Base-by-base conservation (phyloP, 2,888 invertebrate genomes). In the Parthenolecanium corni region DNA sequence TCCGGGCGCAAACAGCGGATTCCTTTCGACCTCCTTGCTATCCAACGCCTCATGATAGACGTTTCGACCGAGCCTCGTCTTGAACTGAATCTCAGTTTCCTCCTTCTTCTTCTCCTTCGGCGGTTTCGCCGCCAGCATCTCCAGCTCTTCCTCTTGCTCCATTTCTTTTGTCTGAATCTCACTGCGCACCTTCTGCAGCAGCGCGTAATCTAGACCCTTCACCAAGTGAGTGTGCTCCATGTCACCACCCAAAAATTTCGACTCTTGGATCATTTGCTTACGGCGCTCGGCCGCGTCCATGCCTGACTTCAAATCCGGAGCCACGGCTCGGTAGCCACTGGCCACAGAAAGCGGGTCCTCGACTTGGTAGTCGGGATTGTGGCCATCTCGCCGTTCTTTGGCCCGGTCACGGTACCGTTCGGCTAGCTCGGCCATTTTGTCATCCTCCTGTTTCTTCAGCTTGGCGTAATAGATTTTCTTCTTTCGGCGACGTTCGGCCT, bases 151-250 rank as follows among this genome's bases (percentile, higher is more conserved):
- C 68, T 91, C 90, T 70, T 87, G 84, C 69, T 89, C 89, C 62
- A 81, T 80, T 71, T 94, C 94, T 65, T 86, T 86, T 38, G 75
- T 76, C 64, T 77, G 76, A 66, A 96, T 91, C 74, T 98, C 97
- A 67, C 93, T 93, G 52, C 95, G 65, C 2, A 71, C 92, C 79
- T 97, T 90, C 71, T 93, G 92, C 64, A 94, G 74, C 56, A 94
- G 75, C 0, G 93, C 92, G 74, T 90, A 94, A 79, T 94, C 94
- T 52, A 83, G 76, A 69, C 93, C 98, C 77, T 98, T 99, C 69
- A 99, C 98, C 80, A 99, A 93, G 77, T 99, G 98, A 73, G 98
- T 99, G 71, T 99, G 98, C 71, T 98, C 96, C 90, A 98, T 96
- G 75, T 98, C 98, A 81, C 98, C 98, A 73, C 98, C 98, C 78